Conservation (phyloP, 2,888 invertebrate species). For the Drosophila antonietae region DNA sequence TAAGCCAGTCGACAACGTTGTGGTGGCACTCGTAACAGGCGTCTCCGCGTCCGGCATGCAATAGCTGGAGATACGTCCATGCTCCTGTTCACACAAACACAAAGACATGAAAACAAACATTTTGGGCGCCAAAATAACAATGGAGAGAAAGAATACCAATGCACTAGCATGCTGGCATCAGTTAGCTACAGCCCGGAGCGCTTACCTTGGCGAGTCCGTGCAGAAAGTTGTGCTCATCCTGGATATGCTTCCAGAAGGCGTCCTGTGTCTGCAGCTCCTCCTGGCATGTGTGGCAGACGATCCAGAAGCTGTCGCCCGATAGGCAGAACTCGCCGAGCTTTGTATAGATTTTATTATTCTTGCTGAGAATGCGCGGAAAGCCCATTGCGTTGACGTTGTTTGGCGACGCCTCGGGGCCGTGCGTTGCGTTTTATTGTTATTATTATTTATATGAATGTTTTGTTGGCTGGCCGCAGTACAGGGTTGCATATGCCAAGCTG, state of each 20-base stretch:
- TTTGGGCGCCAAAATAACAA: slow-evolving; percentile 49
- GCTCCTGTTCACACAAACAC: slow-evolving; percentile 55
- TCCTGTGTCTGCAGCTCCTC: slow-evolving; percentile 82
- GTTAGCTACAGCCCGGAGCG: background rate
- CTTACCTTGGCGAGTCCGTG: slow-evolving; percentile 79
- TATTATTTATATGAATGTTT: slow-evolving; percentile 62
- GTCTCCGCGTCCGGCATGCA: slow-evolving; percentile 77
- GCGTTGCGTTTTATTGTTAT: slow-evolving; percentile 59
- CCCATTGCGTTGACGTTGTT: slow-evolving; percentile 73
- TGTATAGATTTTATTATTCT: slow-evolving; percentile 82
- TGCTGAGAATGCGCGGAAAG: slow-evolving; percentile 82
- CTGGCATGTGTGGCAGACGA: slow-evolving; percentile 82
- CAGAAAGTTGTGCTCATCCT: slow-evolving; percentile 82
- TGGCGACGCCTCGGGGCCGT: slow-evolving; percentile 49
- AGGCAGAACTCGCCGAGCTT: slow-evolving; percentile 82
- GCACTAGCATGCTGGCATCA: background rate
- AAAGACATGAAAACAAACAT: slow-evolving; percentile 2
- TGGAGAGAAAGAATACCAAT: background rate
- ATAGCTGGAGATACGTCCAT: slow-evolving; percentile 71
- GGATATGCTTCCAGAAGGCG: slow-evolving; percentile 83
- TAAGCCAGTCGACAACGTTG: slow-evolving; percentile 37
- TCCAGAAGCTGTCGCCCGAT: slow-evolving; percentile 81
- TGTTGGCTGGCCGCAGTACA: slow-evolving; percentile 52
- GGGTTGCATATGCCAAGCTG: slow-evolving; percentile 34
- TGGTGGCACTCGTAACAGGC: slow-evolving; percentile 28